Evolutionary conservation across 2,888 invertebrate genomes (phyloP), one percentile per base, ranked within the genome.

Genomic region (Thereva nobilitata): DNA sequence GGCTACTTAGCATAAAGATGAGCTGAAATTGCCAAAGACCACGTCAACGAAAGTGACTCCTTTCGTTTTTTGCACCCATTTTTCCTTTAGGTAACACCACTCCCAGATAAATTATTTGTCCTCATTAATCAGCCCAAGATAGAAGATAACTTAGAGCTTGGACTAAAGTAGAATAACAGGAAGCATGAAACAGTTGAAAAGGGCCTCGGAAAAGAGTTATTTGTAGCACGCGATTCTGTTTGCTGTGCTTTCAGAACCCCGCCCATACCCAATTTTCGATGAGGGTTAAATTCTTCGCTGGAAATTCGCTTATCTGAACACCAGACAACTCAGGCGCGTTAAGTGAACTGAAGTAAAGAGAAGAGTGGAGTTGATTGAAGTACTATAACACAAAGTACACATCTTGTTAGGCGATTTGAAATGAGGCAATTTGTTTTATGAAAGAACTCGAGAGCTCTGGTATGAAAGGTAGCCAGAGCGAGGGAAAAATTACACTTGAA

Each of bases 381-480:
- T 23, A 59, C 47, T 59, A 47, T 47, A n/a, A n/a, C n/a, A 47
- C 47, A 47, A 47, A 8, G 57, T 47, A 59, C 57, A 59, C 57
- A 59, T 47, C 57, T 59, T 59, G 57, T 59, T 59, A 59, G 37
- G 47, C 47, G 57, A 59, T 59, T 59, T 37, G 47, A 59, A 59
- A 47, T 59, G 57, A 47, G 47, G 57, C 47, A 59, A 59, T 59
- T 59, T 59, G 47, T 59, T 37, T 47, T 56, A 23, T 23, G 23
- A 23, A 23, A 23, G 23, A 23, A 23, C 9, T 37, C 9, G 40
- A 47, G 38, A 38, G 57, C 57, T 38, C n/a, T 57, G 37, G 47
- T 47, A 47, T 59, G 47, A 59, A 47, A 47, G 57, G 37, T 59
- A 59, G 12, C 57, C 35, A n/a, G n/a, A n/a, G 34, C 37, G 47